These are phyloP conservation scores for Peromyscus leucopus DNA, from an alignment of 2,113 vertebrate species.

Conservation along the genomic window DNA sequence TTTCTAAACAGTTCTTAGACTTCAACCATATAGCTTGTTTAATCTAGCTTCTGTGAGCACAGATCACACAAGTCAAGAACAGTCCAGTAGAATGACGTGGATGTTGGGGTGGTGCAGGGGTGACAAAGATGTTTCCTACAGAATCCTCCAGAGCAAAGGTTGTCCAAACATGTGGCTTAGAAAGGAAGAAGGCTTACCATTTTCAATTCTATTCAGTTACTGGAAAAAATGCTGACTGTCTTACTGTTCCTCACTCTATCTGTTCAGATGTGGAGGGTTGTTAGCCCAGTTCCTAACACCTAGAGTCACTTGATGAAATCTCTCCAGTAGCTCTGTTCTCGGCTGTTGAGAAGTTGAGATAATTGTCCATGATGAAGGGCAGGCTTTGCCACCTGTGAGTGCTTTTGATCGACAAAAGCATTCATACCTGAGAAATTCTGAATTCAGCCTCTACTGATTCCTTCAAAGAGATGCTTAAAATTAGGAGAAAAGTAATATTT, in stretches of 20 bases:
- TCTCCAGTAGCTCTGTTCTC: background rate
- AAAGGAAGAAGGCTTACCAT: background rate
- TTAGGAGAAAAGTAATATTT: background rate
- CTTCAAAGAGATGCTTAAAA: background rate
- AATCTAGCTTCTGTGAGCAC: background rate
- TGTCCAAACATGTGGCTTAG: background rate
- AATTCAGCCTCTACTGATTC: too few relatives aligned
- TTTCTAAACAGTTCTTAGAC: conserved; percentile 51
- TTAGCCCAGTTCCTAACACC: background rate
- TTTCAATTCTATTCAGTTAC: background rate
- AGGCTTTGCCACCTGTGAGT: background rate
- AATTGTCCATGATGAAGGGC: background rate
- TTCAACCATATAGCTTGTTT: background rate
- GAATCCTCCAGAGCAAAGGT: background rate
- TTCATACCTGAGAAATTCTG: background rate
- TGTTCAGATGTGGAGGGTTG: background rate
- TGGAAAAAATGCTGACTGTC: background rate
- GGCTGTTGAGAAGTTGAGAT: background rate
- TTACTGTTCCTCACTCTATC: background rate
- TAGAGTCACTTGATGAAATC: background rate
- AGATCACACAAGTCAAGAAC: conserved; percentile 17
- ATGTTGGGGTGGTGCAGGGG: background rate
- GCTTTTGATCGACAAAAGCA: background rate
- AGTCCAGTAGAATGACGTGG: background rate
- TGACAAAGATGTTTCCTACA: background rate